Percentiles rank a stretch among this genome's conserved stretches.
Evolutionary conservation across 2,888 invertebrate genomes (phyloP).

Genomic region (Drosophila anomelani): DNA sequence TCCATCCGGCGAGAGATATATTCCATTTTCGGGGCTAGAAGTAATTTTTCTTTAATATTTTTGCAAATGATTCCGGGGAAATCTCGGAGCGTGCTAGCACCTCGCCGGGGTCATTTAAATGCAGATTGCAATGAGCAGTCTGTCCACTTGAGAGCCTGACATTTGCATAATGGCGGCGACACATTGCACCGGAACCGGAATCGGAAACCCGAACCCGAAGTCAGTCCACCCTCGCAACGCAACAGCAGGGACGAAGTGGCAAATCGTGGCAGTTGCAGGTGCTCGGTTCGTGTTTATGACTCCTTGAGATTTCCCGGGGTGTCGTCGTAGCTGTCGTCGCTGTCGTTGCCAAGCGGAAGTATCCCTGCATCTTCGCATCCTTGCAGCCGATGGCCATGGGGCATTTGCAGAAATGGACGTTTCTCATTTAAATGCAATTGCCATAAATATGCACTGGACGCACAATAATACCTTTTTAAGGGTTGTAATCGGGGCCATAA

Average conservation of each 20-base stretch:
- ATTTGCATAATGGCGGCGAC: constrained; percentile 77
- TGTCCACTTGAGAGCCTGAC: constrained; percentile 26
- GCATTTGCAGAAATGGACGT: constrained; percentile 16
- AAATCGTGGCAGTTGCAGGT: constrained; percentile 58
- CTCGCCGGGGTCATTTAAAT: constrained; percentile 75
- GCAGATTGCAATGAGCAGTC: constrained; percentile 74
- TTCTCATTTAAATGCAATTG: constrained; percentile 65
- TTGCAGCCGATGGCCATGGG: constrained; percentile 33
- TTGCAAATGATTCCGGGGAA: constrained; percentile 70
- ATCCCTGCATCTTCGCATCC: constrained; percentile 24
- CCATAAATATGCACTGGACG: constrained; percentile 64
- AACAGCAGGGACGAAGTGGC: constrained; percentile 9
- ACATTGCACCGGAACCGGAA: constrained; percentile 77
- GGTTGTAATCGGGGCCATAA: constrained; percentile 19
- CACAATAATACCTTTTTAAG: background rate
- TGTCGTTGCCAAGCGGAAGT: constrained; percentile 60
- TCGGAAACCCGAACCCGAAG: constrained; percentile 44
- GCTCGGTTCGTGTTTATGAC: constrained; percentile 74
- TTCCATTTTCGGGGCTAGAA: constrained; percentile 13
- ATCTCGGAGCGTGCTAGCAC: constrained; percentile 61
- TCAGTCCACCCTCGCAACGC: background rate
- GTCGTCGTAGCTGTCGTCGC: constrained; percentile 41
- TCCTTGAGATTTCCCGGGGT: constrained; percentile 60
- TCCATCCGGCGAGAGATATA: constrained; percentile 1
- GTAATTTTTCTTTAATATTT: constrained; percentile 56